Evolutionary conservation across 2,888 invertebrate genomes (phyloP), one percentile per base, ranked within the genome.

Genomic region (Timema podura): DNA sequence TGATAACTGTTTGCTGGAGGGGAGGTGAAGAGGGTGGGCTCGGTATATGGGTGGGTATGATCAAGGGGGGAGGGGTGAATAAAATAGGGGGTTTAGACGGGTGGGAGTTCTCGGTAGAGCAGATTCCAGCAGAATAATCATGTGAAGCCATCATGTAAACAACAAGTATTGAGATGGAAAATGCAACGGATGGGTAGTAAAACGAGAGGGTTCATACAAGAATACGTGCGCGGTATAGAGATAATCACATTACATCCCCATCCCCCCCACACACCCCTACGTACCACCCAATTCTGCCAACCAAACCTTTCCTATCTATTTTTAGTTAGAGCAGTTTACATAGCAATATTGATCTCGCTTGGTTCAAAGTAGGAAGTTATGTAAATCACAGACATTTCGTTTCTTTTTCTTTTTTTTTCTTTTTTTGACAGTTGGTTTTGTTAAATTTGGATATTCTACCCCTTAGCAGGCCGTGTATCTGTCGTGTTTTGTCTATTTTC

Each of bases 1-100:
- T 69, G 69, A 69, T 69, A 69, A 69, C 69, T 69, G 69, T 69
- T 69, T 69, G 69, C 65, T 44, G 54, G 69, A 65, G 65, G 65
- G 65, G 59, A 10, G 30, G 51, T 15, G 30, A 30, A 30, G 30
- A 30, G 30, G 30, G 30, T 30, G 30, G 30, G 30, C 30, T 30
- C 30, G 30, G 30, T 30, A 30, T 30, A 30, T 30, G n/a, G 51
- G 51, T 13, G 51, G 11, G 51, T 51, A 51, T 11, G n/a, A 51
- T 11, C 11, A 51, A n/a, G 51, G n/a, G 51, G 51, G 51, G n/a
- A n/a, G 61, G 61, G 61, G 61, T 30, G n/a, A n/a, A n/a, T n/a
- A n/a, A n/a, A n/a, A n/a, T n/a, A n/a, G n/a, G n/a, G 51, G 51
- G 11, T 51, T 51, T 11, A 13, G n/a, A 51, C 51, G 61, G 61